Percentiles rank a stretch among this genome's conserved stretches.
phyloP scores from a whole-genome alignment of 2,797 vertebrate genomes.

The Heteromormyrus szaboi region DNA sequence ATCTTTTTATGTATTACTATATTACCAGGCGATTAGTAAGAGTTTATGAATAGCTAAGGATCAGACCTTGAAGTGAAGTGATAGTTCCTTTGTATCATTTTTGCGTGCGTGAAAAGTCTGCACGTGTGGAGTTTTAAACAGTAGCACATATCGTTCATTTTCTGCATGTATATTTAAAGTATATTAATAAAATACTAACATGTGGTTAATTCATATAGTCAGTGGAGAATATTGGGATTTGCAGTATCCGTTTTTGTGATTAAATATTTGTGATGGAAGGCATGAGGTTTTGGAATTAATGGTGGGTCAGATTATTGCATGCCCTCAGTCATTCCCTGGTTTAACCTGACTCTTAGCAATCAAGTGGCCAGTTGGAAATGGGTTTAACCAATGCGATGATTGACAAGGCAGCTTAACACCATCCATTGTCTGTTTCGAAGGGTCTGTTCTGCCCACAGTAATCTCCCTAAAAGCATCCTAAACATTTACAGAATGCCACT shows the following conservation, averaged over 20 bases:
- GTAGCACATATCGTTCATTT: background rate
- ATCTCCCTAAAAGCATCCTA: background rate
- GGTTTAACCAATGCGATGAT: background rate
- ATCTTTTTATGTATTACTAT: background rate
- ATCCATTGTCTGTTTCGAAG: background rate
- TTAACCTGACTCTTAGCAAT: background rate
- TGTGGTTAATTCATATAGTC: background rate
- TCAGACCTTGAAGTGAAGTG: background rate
- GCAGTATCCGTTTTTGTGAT: background rate
- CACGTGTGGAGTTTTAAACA: background rate
- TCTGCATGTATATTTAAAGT: background rate
- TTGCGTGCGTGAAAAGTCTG: background rate
- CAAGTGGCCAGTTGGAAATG: background rate
- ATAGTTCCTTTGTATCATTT: background rate
- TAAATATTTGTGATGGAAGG: constrained; percentile 4
- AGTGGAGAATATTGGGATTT: background rate
- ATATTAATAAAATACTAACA: background rate
- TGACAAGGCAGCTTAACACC: background rate
- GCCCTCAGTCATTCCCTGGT: background rate
- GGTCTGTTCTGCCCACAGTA: background rate
- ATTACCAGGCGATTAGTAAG: background rate
- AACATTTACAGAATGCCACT: background rate
- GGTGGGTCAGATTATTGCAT: background rate
- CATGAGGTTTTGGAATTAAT: background rate
- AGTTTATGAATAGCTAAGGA: background rate